Percentiles rank a stretch among this genome's conserved stretches.
Conservation (phyloP, 2,888 invertebrate genomes). For the Heliconius hortense region DNA sequence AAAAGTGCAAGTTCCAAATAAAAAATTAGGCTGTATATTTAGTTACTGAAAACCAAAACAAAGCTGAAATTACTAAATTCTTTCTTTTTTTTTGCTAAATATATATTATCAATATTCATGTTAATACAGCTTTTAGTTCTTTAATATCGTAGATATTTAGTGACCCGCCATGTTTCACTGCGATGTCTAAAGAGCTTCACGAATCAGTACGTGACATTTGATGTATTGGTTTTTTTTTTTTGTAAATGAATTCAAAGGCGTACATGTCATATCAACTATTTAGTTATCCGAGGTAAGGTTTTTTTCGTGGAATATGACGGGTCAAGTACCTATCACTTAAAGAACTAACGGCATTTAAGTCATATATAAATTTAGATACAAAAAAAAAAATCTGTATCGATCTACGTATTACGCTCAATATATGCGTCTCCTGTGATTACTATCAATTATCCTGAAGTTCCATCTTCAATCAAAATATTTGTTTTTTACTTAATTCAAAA, state of each 20-base stretch:
- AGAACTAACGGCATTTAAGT: not conserved
- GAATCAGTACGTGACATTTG: conserved; percentile 4
- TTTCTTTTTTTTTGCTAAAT: no score
- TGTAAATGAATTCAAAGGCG: not conserved
- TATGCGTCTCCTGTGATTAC: not conserved
- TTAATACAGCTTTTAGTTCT: not conserved
- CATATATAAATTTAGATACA: not conserved
- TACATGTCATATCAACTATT: conserved; percentile 10
- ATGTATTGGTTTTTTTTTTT: not conserved
- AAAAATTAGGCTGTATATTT: no score
- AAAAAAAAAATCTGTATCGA: not conserved
- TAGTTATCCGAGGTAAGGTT: not conserved
- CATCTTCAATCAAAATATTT: no score
- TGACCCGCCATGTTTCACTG: not conserved
- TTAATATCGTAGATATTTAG: not conserved
- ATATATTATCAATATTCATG: not conserved
- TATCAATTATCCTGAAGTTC: not conserved
- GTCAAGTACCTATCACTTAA: not conserved
- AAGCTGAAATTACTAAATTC: no score
- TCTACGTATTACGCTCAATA: not conserved
- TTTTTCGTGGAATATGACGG: not conserved
- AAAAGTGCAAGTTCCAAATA: not conserved
- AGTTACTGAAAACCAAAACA: no score
- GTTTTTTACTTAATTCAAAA: no score
- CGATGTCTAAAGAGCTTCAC: conserved; percentile 1